Base-by-base conservation (phyloP, 2,888 invertebrate genomes). In the Latrodectus hesperus region DNA sequence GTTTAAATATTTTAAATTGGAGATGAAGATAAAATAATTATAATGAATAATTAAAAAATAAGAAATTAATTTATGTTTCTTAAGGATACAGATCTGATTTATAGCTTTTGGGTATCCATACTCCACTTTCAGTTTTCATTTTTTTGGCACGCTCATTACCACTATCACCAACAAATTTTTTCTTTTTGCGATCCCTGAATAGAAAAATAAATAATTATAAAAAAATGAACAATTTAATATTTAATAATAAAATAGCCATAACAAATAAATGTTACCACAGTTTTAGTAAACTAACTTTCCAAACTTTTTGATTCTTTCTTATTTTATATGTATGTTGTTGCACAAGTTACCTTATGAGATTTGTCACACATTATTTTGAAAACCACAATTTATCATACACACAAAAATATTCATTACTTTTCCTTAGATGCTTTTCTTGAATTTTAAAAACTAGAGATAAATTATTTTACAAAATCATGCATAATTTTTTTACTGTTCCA, bases 41-140 rank as follows among this genome's bases (percentile, higher is more conserved):
- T 14, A 67, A 22, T n/a, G 4, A 11, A 67, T 17, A 67, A 22
- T n/a, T 22, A 67, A 67, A 67, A 12, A 17, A n/a, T 67, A 14
- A 10, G 10, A 53, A 10, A 9, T 10, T 53, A 55, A 55, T 12
- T 14, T 0, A 55, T 55, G 2, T 55, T 14, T 12, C 0, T 14
- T 73, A 89, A 90, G 88, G 89, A 92, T 94, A 94, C 91, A 92
- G 94, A 78, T 98, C 96, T 88, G 97, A 96, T 93, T 98, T 98
- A 93, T 96, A 99, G 0, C 96, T 95, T 0, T 98, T 97, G 0
- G 98, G 96, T 90, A 99, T 97, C 95, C 97, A 97, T 0, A 94
- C 95, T 22, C 99, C 99, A 88, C 98, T 98, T 93, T 99, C 99
- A 0, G 99, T 99, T 91, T 96, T 95, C 90, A 99, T 98, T 93